Base-by-base conservation (phyloP, 2,888 invertebrate species). In the Yponomeuta malinellus region DNA sequence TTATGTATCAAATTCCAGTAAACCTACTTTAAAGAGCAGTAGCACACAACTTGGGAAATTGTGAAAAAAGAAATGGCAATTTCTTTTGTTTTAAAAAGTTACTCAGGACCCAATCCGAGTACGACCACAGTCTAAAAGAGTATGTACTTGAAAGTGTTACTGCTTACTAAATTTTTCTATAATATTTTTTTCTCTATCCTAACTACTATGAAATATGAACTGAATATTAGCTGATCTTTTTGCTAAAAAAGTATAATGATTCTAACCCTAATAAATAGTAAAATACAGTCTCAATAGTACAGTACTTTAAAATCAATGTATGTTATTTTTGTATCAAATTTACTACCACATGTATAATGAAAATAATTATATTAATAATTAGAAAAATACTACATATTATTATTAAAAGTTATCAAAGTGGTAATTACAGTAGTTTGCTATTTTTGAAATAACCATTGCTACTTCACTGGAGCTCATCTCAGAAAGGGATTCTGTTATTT, bases 381-480 rank as follows among this genome's bases (percentile, higher is more conserved):
- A 29, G 63, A 29, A 63, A 29, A n/a, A 5, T 23, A 63, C 10
- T n/a, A 15, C 5, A 4, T 33, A 23, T 29, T 8, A 29, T 33
- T 33, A 23, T 29, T 8, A 29, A 63, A 63, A 63, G 63, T 63
- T 63, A 29, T 29, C 63, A 59, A 15, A 15, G 52, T 59, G 12
- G 15, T 59, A 59, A 29, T 29, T 29, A 65, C 12, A 29, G 12
- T 8, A 74, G 68, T 67, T 68, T 8, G 43, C 6, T 23, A 68
- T 43, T 68, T 48, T 68, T 10, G 10, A 12, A 23, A 68, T 37
- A 48, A 68, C 31, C 23, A n/a, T 48, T 12, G 12, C n/a, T 23
- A 69, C 63, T 63, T 63, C 63, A 1, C 12, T 10, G 10, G 37
- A 73, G 75, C 73, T 70, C n/a, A 63, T n/a, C 29, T 43, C 72